Percentiles rank a stretch among this genome's conserved stretches.
Conservation (phyloP, 2,113 vertebrate species). For the Hyla sarda region DNA sequence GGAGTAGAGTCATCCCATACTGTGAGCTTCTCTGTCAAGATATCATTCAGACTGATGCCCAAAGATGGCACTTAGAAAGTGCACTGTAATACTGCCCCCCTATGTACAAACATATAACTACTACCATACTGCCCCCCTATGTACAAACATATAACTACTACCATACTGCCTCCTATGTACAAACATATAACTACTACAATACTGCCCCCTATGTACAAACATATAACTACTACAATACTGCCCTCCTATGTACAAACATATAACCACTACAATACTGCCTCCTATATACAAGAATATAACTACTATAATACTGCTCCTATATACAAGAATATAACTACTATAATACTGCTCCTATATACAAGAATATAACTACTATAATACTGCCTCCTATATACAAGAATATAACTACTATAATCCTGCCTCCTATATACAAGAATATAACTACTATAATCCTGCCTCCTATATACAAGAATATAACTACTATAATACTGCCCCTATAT, state of each 20-base stretch:
- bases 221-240: background rate
- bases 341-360: too few species aligned
- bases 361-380: too few species aligned
- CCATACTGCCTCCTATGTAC: background rate
- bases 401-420: too few species aligned
- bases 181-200: background rate
- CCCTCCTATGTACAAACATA: too few species aligned
- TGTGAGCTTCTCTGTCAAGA: background rate
- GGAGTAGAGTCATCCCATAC: background rate
- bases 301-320: too few species aligned
- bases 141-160: background rate
- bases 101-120: background rate
- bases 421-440: too few species aligned
- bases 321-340: too few species aligned
- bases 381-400: too few species aligned
- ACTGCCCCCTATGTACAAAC: background rate
- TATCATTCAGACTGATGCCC: background rate
- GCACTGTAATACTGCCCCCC: background rate
- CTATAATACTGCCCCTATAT: too few species aligned
- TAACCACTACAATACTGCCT: background rate
- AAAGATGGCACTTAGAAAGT: background rate
- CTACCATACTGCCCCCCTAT: background rate
- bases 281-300: background rate
- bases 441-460: too few species aligned
- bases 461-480: too few species aligned